These are phyloP conservation scores for Troglohyphantes excavatus DNA, from an alignment of 2,888 invertebrate species.

Conservation along the genomic window DNA sequence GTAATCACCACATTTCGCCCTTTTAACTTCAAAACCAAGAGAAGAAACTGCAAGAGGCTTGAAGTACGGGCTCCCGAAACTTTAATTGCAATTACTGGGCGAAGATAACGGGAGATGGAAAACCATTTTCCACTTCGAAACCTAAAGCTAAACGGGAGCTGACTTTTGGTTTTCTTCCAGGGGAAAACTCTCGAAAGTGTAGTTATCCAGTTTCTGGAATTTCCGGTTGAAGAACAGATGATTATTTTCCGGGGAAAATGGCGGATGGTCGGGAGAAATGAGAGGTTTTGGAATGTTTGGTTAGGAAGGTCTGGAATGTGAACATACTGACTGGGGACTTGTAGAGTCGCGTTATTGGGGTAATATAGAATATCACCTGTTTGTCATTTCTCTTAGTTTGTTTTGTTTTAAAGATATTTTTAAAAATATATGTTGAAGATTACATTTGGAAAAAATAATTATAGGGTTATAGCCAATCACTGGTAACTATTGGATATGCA, in stretches of 20 bases:
- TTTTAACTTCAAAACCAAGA: not conserved
- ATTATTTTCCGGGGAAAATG: not conserved
- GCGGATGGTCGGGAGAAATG: not conserved
- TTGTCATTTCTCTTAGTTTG: too few relatives aligned
- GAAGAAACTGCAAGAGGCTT: not conserved
- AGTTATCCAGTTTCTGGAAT: not conserved
- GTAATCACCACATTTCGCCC: conserved; percentile 4
- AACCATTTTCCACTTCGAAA: not conserved
- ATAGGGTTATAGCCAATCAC: too few relatives aligned
- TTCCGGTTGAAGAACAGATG: not conserved
- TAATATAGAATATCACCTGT: too few relatives aligned
- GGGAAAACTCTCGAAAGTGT: not conserved
- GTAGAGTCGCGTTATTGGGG: not conserved
- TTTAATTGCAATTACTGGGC: conserved; percentile 4
- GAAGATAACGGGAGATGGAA: not conserved
- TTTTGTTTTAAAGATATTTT: too few relatives aligned
- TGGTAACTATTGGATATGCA: too few relatives aligned
- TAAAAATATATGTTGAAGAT: too few relatives aligned
- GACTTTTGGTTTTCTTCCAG: not conserved
- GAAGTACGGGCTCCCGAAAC: conserved; percentile 2
- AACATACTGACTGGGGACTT: not conserved
- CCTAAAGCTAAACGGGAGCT: not conserved
- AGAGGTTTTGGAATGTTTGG: not conserved
- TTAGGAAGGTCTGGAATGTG: not conserved
- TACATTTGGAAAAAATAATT: too few relatives aligned